A percentile compares a stretch with the other conserved stretches of the same genome.
Conservation (phyloP, 2,888 invertebrate species). For the Netelia melanura region DNA sequence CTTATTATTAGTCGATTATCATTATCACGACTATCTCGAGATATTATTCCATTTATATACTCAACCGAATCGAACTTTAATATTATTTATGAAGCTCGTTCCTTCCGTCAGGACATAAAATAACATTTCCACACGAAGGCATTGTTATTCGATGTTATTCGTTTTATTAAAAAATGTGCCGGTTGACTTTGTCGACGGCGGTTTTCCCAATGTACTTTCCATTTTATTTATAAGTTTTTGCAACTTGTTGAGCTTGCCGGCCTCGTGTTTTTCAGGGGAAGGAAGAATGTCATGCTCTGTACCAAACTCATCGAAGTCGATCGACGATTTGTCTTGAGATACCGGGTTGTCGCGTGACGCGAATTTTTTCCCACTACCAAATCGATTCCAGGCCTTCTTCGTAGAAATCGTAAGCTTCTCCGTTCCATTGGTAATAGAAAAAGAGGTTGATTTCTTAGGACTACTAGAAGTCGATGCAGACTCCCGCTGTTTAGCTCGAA, state of each 20-base stretch:
- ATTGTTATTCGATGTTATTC: neutral
- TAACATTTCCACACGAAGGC: neutral
- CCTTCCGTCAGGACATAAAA: neutral
- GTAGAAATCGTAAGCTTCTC: conserved; percentile 47
- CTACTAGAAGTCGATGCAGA: conserved; percentile 36
- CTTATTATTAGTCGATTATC: too few relatives aligned
- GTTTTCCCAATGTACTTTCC: conserved; percentile 78
- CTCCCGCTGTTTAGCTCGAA: conserved; percentile 75
- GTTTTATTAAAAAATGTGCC: conserved; percentile 19
- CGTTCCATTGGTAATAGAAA: neutral
- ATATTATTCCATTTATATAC: neutral
- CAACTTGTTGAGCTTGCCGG: conserved; percentile 75
- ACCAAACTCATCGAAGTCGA: conserved; percentile 53
- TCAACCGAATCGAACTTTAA: neutral
- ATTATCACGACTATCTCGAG: too few relatives aligned
- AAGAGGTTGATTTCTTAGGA: conserved; percentile 19
- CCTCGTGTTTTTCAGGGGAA: conserved; percentile 63
- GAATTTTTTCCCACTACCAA: conserved; percentile 72
- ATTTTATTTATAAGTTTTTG: conserved; percentile 80
- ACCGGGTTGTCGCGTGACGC: conserved; percentile 17
- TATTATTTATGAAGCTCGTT: neutral
- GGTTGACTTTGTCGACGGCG: conserved; percentile 30
- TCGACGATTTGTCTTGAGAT: conserved; percentile 39
- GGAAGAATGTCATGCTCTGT: conserved; percentile 47
- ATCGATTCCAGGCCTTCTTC: conserved; percentile 78